Conservation (phyloP, 2,797 vertebrate genomes). For the Enteromius anoplus region DNA sequence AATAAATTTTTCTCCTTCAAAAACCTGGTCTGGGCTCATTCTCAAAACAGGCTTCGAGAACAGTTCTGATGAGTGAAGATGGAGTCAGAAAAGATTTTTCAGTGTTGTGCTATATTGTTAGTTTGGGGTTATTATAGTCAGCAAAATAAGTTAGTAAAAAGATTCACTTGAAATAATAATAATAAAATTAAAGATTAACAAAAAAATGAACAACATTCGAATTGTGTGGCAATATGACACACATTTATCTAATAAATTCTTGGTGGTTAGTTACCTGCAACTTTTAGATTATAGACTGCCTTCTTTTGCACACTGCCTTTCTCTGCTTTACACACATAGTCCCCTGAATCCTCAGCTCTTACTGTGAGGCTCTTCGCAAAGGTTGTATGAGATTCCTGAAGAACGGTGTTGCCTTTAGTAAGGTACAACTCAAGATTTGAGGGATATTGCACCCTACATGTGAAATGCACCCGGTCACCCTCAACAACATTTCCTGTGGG, state of each 20-base stretch:
- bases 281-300: slow-evolving; percentile 50
- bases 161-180: no score
- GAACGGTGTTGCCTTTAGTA: slow-evolving; percentile 58
- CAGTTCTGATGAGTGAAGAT: slow-evolving; percentile 66
- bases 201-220: no score
- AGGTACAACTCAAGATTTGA: slow-evolving; percentile 67
- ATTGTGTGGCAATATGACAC: no score
- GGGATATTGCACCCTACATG: slow-evolving; percentile 59
- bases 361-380: slow-evolving; percentile 51
- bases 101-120: background rate
- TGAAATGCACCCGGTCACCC: slow-evolving; percentile 66
- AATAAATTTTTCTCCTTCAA: slow-evolving; percentile 59
- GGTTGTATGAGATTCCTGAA: slow-evolving; percentile 23
- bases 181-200: no score
- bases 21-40: slow-evolving; percentile 60
- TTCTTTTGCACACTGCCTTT: slow-evolving; percentile 66
- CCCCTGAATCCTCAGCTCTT: slow-evolving; percentile 62
- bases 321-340: slow-evolving; percentile 73
- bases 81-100: background rate
- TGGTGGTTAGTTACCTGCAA: slow-evolving; percentile 61
- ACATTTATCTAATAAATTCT: no score
- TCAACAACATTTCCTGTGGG: slow-evolving; percentile 61
- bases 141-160: background rate
- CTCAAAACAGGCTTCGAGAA: slow-evolving; percentile 71
- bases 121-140: background rate